Base-by-base conservation (phyloP, 2,888 invertebrate genomes). In the Drosophila gaucha region DNA sequence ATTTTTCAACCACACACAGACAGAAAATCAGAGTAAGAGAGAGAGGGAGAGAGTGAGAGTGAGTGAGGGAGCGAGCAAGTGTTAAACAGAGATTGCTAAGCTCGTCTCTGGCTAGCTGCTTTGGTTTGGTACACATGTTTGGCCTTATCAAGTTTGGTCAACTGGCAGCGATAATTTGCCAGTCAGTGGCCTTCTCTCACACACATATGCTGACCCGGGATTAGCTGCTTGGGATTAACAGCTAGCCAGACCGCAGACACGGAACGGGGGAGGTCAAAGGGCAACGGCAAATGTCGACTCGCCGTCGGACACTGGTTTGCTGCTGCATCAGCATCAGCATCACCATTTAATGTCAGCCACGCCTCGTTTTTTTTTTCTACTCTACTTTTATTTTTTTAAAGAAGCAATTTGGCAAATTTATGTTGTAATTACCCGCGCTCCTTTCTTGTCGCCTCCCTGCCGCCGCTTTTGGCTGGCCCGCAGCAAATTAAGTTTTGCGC, bases 401-500 rank as follows among this genome's bases (percentile, higher is more conserved):
- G 77, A 62, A 80, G 86, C 86, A 86, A 86, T 86, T 80, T 80
- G 84, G 67, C 51, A 70, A 80, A 86, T 86, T 84, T 84, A 80
- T 80, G 80, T 70, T 77, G 80, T 80, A 80, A 80, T 80, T 80
- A 86, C 52, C 51, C 35, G 18, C 8, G 18, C 8, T 10, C 22
- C 16, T 9, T 30, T 14, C 30, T 12, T 49, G 14, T 14, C 47
- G 20, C 22, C 9, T 16, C 2, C 4, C 6, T 14, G 12, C 18
- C 16, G 26, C 14, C 16, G 12, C 22, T 20, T 30, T 31, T 47
- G 30, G 49, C 35, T 35, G 33, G 49, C 49, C 36, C 54, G 22
- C 30, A 80, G 80, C 60, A 84, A 84, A 88, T 86, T 79, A 84
- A 84, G 88, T 85, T 87, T 80, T 87, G 77, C 49, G 62, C 62